These are phyloP conservation scores for Eristalis pertinax DNA, from an alignment of 2,888 invertebrate species.

Conservation along the genomic window DNA sequence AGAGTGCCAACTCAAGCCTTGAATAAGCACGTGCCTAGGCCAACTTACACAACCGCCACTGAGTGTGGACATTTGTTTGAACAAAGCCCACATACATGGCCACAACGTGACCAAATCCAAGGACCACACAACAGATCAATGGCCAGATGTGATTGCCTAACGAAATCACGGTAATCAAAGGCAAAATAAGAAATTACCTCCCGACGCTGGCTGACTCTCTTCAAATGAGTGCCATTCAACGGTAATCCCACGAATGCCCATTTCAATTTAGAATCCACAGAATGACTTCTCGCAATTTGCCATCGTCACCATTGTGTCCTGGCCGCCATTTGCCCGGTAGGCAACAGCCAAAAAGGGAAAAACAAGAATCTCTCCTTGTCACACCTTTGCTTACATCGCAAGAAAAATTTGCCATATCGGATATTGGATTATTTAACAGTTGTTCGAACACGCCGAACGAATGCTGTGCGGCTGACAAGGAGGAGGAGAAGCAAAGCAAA, in stretches of 20 bases:
- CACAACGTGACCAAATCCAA: background rate
- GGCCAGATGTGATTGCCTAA: background rate
- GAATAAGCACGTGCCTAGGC: too few relatives aligned
- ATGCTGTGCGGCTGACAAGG: background rate
- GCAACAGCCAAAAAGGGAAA: too few relatives aligned
- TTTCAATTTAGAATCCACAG: background rate
- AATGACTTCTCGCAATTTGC: background rate
- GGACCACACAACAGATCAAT: background rate
- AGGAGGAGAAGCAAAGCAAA: background rate
- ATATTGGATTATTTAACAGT: slow-evolving; percentile 63
- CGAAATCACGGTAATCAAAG: background rate
- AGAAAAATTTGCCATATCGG: slow-evolving; percentile 50
- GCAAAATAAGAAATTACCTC: background rate
- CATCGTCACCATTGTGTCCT: background rate
- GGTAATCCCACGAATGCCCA: background rate
- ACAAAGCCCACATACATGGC: background rate
- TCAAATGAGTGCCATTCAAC: background rate
- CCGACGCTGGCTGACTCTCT: background rate
- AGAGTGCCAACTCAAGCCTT: too few relatives aligned
- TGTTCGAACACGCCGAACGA: slow-evolving; percentile 49
- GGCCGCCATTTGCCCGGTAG: slow-evolving; percentile 22
- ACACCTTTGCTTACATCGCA: slow-evolving; percentile 62
- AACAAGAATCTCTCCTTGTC: slow-evolving; percentile 30
- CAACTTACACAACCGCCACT: too few relatives aligned
- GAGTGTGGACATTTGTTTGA: background rate